Conservation (phyloP, 2,113 vertebrate genomes). For the Orcinus orca region DNA sequence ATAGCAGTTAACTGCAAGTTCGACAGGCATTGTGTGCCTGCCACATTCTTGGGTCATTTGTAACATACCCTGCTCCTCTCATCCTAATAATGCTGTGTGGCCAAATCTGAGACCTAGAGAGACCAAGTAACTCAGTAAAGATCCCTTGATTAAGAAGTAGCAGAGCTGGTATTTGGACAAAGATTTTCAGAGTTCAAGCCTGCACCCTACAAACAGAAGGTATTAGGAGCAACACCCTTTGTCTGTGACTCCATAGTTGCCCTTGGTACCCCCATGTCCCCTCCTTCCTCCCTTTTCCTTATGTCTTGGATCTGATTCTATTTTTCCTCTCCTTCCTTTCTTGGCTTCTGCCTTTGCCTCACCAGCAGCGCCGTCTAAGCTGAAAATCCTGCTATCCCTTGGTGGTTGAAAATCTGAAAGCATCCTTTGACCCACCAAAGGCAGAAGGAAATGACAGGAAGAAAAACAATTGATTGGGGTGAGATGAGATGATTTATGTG, state of each 20-base stretch:
- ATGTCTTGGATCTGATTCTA: not conserved
- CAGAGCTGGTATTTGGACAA: not conserved
- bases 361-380: accelerated
- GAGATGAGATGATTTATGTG: not conserved
- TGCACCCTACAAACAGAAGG: not conserved
- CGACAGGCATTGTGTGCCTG: accelerated
- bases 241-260: accelerated
- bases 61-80: accelerated
- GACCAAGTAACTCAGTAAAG: not conserved
- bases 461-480: not conserved
- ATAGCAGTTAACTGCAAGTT: not conserved
- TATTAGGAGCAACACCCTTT: accelerated
- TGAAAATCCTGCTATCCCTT: no score
- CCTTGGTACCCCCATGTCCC: accelerated
- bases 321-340: not conserved
- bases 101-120: not conserved
- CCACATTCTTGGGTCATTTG: not conserved
- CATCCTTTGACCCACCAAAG: not conserved
- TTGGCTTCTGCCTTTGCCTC: not conserved
- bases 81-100: no score
- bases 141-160: not conserved
- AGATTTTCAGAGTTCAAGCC: not conserved
- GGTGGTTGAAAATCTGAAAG: not conserved
- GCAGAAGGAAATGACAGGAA: not conserved
- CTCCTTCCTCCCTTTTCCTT: accelerated